Conservation (phyloP, 2,113 vertebrate genomes). For the Stigmatopora argus region DNA sequence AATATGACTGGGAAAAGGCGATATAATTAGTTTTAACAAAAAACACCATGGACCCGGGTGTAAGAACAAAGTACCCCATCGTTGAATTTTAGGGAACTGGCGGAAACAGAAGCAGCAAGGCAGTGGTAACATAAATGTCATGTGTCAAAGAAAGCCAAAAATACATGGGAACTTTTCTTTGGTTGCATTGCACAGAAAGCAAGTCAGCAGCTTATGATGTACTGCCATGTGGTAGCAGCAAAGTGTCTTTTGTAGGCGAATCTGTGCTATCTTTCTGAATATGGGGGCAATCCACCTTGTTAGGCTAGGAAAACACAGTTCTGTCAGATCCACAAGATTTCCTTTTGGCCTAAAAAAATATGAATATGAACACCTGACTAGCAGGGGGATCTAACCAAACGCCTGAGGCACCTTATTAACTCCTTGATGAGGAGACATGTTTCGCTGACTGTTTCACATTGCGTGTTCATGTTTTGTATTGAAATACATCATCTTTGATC, state of each 20-base stretch:
- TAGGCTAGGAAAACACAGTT: neutral
- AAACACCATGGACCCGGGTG: conserved; percentile 10
- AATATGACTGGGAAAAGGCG: conserved; percentile 11
- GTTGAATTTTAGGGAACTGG: conserved; percentile 12
- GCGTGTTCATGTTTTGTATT: too few relatives aligned
- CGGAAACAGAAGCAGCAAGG: neutral
- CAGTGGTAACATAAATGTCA: neutral
- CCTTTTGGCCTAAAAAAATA: neutral
- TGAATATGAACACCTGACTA: neutral
- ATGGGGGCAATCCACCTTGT: neutral
- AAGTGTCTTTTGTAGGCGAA: neutral
- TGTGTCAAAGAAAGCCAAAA: neutral
- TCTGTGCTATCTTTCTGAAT: neutral
- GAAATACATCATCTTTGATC: neutral
- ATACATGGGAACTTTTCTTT: neutral
- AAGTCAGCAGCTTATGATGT: neutral
- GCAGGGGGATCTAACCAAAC: too few relatives aligned
- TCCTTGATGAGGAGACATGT: neutral
- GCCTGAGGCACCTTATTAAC: too few relatives aligned
- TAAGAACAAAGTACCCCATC: conserved; percentile 23
- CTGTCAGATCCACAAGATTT: neutral
- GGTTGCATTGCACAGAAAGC: neutral
- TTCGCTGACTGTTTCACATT: neutral
- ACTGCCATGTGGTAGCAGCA: neutral
- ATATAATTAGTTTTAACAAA: conserved; percentile 20